Evolutionary conservation across 2,888 invertebrate species (phyloP), one percentile per base, ranked within the genome.

Genomic region (Drosophila greeni): DNA sequence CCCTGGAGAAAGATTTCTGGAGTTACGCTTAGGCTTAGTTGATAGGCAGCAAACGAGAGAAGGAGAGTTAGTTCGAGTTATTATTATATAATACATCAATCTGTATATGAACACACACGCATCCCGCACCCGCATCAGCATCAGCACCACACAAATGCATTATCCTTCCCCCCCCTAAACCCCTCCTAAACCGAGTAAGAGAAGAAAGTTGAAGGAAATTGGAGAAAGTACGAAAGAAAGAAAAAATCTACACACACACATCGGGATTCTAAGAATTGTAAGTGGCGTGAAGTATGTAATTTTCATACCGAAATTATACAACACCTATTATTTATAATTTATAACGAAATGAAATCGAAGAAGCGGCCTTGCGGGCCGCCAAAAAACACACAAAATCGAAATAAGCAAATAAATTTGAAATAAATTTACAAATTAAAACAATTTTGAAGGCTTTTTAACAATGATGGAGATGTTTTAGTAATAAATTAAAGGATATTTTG

Each of bases 1-100:
- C 40, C 58, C 66, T 58, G 26, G 33, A 65, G 59, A 39, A 62
- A 65, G 56, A 57, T 67, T 73, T 70, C 49, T 67, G 48, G 62
- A 74, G 54, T 66, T 70, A 84, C 81, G 80, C 81, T 77, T 82
- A 77, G 80, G 58, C 58, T 69, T 77, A 77, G 76, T 57, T 64
- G 18, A 40, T 73, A 75, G 66, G 70, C 70, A 58, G 47, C 43
- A 18, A 18, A 26, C 18, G 29, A 3, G 24, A 43, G 18, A 29
- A 16, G 14, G 18, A 45, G 18, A 14, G n/a, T n/a, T 14, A 14
- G 29, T 71, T 79, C 56, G 54, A 82, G 71, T 79, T 78, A 84
- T 78, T 78, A 78, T 84, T 84, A 84, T 78, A 68, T 84, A 78
- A 54, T 70, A 69, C 36, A 62, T 66, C 75, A 61, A 66, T 56